phyloP scores from a whole-genome alignment of 2,113 vertebrate genomes.

The Panurus biarmicus region DNA sequence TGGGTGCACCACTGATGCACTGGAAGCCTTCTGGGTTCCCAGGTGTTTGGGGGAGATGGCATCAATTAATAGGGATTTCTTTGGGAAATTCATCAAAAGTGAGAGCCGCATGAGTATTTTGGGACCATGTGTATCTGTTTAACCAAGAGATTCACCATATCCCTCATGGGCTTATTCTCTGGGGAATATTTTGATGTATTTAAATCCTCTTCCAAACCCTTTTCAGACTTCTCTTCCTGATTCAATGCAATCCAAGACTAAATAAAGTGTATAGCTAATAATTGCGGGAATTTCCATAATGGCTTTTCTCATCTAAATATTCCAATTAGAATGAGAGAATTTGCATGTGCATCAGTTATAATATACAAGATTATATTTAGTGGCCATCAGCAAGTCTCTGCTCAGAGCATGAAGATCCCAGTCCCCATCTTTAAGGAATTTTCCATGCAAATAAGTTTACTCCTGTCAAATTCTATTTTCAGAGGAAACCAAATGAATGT shows the following conservation, averaged over 20 bases:
- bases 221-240: not conserved
- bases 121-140: rapidly evolving
- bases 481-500: not conserved
- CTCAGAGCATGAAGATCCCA: not conserved
- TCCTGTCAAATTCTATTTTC: not conserved
- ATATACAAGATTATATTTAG: not conserved
- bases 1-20: rapidly evolving
- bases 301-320: not conserved
- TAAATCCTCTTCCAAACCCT: not conserved
- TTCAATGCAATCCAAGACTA: not conserved
- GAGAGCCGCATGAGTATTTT: not conserved
- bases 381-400: not conserved
- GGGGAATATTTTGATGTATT: not conserved
- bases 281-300: not conserved
- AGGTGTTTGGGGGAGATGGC: not conserved
- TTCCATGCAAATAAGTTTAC: not conserved
- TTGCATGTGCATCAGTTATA: not conserved
- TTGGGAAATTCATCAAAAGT: not conserved
- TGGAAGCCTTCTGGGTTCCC: not conserved
- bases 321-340: not conserved
- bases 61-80: not conserved
- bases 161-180: not conserved
- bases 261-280: not conserved
- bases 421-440: not conserved
- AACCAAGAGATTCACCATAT: not conserved